Evolutionary conservation across 2,797 vertebrate species (phyloP).

Genomic region (Numenius phaeopus): DNA sequence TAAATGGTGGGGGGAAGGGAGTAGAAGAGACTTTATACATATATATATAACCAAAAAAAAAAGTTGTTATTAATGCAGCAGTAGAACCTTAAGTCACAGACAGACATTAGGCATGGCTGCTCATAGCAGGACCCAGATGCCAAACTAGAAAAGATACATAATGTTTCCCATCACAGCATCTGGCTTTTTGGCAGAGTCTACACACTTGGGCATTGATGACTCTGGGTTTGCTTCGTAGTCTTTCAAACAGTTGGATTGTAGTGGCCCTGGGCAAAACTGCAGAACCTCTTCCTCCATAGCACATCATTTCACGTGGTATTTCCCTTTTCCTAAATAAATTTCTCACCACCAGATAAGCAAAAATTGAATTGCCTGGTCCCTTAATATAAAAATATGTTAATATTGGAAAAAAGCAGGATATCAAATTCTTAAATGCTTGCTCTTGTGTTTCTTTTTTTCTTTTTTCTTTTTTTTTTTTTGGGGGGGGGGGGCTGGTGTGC

Average conservation of each 20-base stretch:
- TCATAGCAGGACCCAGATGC: slow-evolving; percentile 67
- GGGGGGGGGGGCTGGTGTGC: not conserved
- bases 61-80: not conserved
- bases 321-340: not conserved
- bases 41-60: not conserved
- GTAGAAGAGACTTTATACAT: not conserved
- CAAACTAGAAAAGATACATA: slow-evolving; percentile 42
- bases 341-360: not conserved
- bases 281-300: slow-evolving; percentile 17
- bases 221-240: slow-evolving; percentile 39
- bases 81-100: slow-evolving; percentile 3
- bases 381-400: not conserved
- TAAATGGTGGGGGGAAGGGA: not conserved
- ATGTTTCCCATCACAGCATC: slow-evolving; percentile 60
- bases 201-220: slow-evolving; percentile 7
- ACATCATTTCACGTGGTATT: slow-evolving; percentile 6
- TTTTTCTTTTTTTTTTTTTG: not conserved
- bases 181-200: slow-evolving; percentile 74
- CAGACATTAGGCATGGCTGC: not conserved
- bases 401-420: not conserved
- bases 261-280: not conserved
- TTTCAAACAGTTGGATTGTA: slow-evolving; percentile 25
- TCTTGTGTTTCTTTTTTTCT: not conserved
- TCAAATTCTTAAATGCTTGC: not conserved
- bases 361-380: not conserved